Base-by-base conservation (phyloP, 2,113 vertebrate genomes). In the Diadophis punctatus region DNA sequence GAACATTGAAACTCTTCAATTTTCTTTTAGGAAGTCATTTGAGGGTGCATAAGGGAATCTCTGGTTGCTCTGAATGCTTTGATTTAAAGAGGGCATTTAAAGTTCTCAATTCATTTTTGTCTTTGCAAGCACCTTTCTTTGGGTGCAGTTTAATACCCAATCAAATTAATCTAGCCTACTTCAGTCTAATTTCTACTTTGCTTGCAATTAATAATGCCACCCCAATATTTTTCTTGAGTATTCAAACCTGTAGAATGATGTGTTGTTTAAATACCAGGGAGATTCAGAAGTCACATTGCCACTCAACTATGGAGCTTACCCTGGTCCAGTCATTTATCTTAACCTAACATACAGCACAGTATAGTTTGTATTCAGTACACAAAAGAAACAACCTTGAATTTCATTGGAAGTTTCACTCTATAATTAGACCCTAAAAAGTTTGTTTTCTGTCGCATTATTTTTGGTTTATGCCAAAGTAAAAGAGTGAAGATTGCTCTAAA, bases 21-120 rank as follows among this genome's bases (percentile, higher is more conserved):
- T 97, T 97, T 95, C 96, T 97, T 95, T 96, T 97, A 97, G 97
- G 96, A 97, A 96, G 96, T 97, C 63, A 97, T 97, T 98, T 97
- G 94, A 93, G 95, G 96, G 94, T 97, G 95, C 12, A 97, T 97
- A 97, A 96, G 94, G 94, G 95, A 97, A 91, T 18, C 94, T 96
- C 68, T 96, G 97, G 97, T 97, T 97, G 95, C 96, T 94, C 96
- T 95, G 93, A 93, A 94, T 95, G 92, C 94, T 94, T 94, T 96
- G 96, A 97, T 96, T 97, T 97, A 97, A 96, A 97, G 95, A 94
- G 94, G 94, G 87, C 56, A 63, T 63, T 92, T 94, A 91, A 95
- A 96, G 87, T 95, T 55, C 87, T 96, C 94, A 88, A 93, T 95
- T 95, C 88, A 18, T 96, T 97, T 95, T 95, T 90, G 93, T 96